Percentiles rank a stretch among this genome's conserved stretches.
phyloP scores from a whole-genome alignment of 2,888 invertebrate species.

The Lithophane socia region DNA sequence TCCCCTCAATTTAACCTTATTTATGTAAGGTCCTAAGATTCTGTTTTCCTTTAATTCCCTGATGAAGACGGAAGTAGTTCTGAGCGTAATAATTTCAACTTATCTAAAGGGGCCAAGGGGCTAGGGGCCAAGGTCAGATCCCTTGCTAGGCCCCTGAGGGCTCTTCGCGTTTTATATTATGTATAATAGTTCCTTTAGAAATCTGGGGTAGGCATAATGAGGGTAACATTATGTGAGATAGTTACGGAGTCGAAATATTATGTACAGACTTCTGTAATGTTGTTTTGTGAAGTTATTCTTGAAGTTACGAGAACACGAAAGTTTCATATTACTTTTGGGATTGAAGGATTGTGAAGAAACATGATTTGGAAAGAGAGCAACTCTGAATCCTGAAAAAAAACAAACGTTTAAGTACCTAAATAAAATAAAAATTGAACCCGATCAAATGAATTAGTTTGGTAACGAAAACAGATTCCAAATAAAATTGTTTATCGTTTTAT shows the following conservation, averaged over 20 bases:
- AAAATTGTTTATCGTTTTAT: background rate
- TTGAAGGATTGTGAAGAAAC: background rate
- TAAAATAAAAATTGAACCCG: background rate
- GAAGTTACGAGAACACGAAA: slow-evolving; percentile 1
- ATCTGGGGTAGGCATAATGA: slow-evolving; percentile 51
- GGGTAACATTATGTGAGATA: slow-evolving; percentile 37
- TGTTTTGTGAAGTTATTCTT: slow-evolving; percentile 19
- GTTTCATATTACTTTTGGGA: slow-evolving; percentile 23
- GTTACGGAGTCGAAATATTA: slow-evolving; percentile 44
- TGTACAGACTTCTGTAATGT: slow-evolving; percentile 34
- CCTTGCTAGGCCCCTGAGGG: slow-evolving; percentile 17
- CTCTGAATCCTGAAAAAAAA: background rate
- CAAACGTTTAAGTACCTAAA: background rate
- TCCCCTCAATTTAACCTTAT: slow-evolving; percentile 50
- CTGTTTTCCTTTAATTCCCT: slow-evolving; percentile 34
- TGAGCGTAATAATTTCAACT: slow-evolving; percentile 44
- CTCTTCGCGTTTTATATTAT: slow-evolving; percentile 33
- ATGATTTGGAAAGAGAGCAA: background rate
- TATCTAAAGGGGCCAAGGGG: slow-evolving; percentile 37
- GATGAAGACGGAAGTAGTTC: slow-evolving; percentile 32
- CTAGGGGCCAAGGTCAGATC: slow-evolving; percentile 42
- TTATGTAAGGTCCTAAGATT: slow-evolving; percentile 30
- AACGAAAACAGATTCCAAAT: background rate
- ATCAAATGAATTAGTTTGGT: too few relatives aligned
- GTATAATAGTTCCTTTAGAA: slow-evolving; percentile 46